Conservation (phyloP, 2,797 vertebrate species). For the Ctenopoma multispine region DNA sequence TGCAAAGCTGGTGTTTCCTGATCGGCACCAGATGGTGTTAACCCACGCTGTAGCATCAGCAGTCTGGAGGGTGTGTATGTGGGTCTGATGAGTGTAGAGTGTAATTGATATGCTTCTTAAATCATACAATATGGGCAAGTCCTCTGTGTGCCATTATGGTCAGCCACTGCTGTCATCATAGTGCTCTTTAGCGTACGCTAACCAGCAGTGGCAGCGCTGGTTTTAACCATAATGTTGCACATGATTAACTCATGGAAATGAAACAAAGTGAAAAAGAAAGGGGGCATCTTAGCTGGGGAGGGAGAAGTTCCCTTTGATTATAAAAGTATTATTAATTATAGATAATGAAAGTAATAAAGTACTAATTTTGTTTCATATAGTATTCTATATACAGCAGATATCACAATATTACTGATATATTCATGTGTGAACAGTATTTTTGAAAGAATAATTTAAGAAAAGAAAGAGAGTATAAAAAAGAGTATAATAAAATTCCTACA, state of each 20-base stretch:
- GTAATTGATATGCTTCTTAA: conserved; percentile 82
- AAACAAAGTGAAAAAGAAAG: conserved; percentile 15
- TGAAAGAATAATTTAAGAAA: no score
- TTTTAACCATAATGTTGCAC: conserved; percentile 45
- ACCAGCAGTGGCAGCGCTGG: conserved; percentile 55
- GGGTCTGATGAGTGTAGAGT: conserved; percentile 56
- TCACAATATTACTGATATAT: no score
- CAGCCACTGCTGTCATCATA: conserved; percentile 65
- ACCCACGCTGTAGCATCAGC: conserved; percentile 74
- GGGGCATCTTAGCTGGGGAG: not conserved
- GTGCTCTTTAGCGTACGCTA: conserved; percentile 64
- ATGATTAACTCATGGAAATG: conserved; percentile 40
- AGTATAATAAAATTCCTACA: no score
- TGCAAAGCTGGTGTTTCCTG: conserved; percentile 87
- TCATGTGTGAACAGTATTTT: no score
- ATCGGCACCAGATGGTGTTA: conserved; percentile 86
- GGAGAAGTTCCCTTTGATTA: not conserved
- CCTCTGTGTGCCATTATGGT: conserved; percentile 76
- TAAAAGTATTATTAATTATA: not conserved
- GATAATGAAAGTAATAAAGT: not conserved
- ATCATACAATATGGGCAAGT: conserved; percentile 80
- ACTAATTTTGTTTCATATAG: no score
- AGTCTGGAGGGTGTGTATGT: conserved; percentile 56
- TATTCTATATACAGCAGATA: no score
- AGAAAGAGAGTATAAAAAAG: no score